Percentiles rank a stretch among this genome's conserved stretches.
These are phyloP conservation scores for Sander vitreus DNA, from an alignment of 2,113 vertebrate genomes.

Conservation along the genomic window DNA sequence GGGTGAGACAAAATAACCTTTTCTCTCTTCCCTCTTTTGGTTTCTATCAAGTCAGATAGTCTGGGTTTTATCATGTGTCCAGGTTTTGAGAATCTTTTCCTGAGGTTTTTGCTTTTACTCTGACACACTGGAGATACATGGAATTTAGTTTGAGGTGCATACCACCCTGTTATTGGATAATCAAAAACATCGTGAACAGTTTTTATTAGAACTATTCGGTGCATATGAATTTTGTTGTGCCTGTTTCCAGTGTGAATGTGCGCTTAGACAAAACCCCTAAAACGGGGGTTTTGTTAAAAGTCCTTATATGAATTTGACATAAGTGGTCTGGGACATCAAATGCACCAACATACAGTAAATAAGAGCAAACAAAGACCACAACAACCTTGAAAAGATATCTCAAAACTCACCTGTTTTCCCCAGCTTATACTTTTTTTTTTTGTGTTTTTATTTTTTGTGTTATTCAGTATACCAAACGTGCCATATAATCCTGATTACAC, in stretches of 20 bases:
- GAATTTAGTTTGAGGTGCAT: neutral
- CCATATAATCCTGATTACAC: neutral
- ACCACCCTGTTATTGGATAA: neutral
- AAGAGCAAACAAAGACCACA: neutral
- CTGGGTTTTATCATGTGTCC: neutral
- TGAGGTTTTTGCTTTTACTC: neutral
- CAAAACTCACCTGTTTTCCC: too few relatives aligned
- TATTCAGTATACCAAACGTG: neutral
- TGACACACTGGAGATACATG: neutral
- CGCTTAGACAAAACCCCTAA: neutral
- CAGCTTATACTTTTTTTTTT: neutral
- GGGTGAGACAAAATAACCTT: constrained; percentile 85
- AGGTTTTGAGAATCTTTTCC: neutral
- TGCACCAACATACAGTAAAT: neutral
- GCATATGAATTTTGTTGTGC: neutral
- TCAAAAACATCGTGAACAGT: neutral
- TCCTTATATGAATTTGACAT: neutral
- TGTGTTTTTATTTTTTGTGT: neutral
- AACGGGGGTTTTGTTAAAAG: neutral
- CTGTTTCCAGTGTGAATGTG: neutral
- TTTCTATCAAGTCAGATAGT: neutral
- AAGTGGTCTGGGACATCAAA: neutral
- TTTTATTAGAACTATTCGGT: neutral
- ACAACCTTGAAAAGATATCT: neutral
- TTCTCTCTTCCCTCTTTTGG: neutral